phyloP scores from a whole-genome alignment of 2,888 invertebrate species.

The Latrodectus hesperus region DNA sequence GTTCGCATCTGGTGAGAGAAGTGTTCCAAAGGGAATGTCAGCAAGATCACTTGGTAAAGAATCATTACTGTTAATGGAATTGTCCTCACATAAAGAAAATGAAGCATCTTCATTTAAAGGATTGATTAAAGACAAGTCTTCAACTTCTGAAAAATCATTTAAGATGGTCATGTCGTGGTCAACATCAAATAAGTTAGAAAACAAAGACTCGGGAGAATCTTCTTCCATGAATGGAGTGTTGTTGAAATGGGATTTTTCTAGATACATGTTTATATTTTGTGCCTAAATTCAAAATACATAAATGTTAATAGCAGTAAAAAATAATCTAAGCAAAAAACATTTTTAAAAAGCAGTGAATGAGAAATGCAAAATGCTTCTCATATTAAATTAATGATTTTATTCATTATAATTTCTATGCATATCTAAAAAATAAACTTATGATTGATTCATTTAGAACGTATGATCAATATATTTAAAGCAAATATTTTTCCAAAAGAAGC shows the following conservation, averaged over 20 bases:
- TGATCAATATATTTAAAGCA: too few relatives aligned
- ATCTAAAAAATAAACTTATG: too few relatives aligned
- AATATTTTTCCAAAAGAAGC: too few relatives aligned
- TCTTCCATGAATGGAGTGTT: constrained; percentile 8
- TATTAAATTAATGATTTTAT: too few relatives aligned
- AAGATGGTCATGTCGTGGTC: constrained; percentile 50
- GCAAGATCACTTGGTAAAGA: constrained; percentile 59
- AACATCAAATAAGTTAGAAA: constrained; percentile 31
- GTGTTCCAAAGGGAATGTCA: constrained; percentile 51
- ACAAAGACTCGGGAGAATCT: constrained; percentile 8
- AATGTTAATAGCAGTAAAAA: background rate
- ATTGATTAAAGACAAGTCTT: constrained; percentile 23
- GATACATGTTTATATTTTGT: constrained; percentile 17
- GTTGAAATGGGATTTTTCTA: constrained; percentile 18
- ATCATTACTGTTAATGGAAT: background rate
- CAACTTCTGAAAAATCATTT: constrained; percentile 37
- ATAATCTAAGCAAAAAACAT: background rate
- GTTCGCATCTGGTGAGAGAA: constrained; percentile 34
- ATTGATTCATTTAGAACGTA: too few relatives aligned
- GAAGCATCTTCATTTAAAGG: constrained; percentile 9
- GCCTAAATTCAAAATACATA: background rate
- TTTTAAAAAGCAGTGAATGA: background rate
- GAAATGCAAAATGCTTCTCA: background rate
- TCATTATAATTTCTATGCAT: too few relatives aligned
- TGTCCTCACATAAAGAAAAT: background rate